phyloP scores from a whole-genome alignment of 2,113 vertebrate genomes.

The Neolamprologus toae region DNA sequence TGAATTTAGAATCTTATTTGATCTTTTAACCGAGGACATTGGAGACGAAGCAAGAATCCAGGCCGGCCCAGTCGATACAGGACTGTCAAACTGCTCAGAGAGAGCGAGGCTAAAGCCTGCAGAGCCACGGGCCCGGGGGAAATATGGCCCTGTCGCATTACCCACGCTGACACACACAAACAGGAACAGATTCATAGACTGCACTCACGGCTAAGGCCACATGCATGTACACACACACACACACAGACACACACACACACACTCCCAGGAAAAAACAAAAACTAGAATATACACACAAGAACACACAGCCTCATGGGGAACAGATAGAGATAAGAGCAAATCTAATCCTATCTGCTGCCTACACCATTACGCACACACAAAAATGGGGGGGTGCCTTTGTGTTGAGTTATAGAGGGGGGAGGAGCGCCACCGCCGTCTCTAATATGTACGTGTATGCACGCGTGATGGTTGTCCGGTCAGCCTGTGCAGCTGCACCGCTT shows the following conservation, averaged over 20 bases:
- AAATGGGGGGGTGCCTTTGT: not conserved
- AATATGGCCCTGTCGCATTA: constrained; percentile 79
- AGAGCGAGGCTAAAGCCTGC: constrained; percentile 72
- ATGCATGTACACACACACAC: not conserved
- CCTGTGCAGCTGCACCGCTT: not conserved
- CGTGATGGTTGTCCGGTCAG: not conserved
- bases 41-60: constrained; percentile 7
- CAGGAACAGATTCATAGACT: not conserved
- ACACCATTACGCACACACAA: not conserved
- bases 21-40: not conserved
- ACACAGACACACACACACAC: not conserved
- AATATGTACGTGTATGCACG: not conserved
- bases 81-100: constrained; percentile 76
- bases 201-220: constrained; percentile 1
- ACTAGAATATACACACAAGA: constrained; percentile 1
- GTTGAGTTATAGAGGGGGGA: not conserved
- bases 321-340: constrained; percentile 63
- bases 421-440: not conserved
- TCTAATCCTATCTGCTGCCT: constrained; percentile 54
- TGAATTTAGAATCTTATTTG: not conserved
- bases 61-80: constrained; percentile 59
- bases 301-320: constrained; percentile 2
- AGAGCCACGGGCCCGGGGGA: constrained; percentile 70
- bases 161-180: constrained; percentile 27
- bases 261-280: constrained; percentile 1